Conservation (phyloP, 2,797 vertebrate genomes). For the Diplodus puntazzo region DNA sequence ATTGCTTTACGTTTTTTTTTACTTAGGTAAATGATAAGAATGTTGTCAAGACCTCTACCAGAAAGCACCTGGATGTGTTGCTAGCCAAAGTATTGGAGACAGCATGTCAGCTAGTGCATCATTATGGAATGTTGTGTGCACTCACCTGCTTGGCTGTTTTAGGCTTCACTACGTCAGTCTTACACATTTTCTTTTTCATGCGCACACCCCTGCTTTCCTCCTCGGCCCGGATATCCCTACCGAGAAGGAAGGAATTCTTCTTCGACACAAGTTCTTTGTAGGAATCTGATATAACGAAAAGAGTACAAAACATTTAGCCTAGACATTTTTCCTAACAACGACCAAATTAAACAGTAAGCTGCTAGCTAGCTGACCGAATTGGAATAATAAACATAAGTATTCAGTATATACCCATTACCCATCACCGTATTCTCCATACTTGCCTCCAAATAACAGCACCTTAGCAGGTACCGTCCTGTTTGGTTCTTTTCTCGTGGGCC, state of each 20-base stretch:
- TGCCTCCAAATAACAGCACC: no score
- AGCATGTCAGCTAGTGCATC: background rate
- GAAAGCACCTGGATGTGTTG: background rate
- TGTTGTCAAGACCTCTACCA: background rate
- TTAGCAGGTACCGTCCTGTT: no score
- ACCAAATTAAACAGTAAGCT: background rate
- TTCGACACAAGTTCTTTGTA: no score
- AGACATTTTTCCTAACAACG: no score
- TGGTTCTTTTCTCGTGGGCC: no score
- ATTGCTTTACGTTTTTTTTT: background rate
- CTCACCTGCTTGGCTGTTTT: background rate
- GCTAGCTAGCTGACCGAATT: no score
- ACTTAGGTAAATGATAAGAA: background rate
- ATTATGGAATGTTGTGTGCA: background rate
- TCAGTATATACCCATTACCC: no score
- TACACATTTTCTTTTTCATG: slow-evolving; percentile 1
- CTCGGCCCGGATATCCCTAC: background rate
- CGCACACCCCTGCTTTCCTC: background rate
- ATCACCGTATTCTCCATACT: no score
- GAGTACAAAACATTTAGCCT: no score
- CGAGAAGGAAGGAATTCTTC: no score
- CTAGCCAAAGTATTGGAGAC: background rate
- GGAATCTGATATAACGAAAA: no score
- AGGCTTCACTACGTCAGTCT: background rate
- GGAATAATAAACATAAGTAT: no score